Conservation (phyloP, 92 coral and sea anemone species). For the Pocillopora meandrina region DNA sequence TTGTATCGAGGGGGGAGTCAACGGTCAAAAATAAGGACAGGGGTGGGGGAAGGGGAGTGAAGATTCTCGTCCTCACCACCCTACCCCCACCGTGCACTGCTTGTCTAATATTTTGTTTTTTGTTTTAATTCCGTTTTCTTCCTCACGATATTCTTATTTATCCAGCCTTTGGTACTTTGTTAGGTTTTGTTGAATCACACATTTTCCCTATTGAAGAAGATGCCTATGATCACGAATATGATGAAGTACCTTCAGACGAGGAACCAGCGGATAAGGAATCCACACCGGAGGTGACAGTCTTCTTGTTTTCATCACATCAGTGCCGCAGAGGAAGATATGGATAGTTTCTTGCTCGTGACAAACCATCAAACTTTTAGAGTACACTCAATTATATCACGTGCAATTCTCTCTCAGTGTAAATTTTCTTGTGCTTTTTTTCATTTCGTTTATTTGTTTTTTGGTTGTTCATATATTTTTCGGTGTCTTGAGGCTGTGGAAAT, state of each 20-base stretch:
- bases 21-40: no score
- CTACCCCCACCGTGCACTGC: no score
- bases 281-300: constrained; percentile 33
- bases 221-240: constrained; percentile 87
- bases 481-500: no score
- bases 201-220: constrained; percentile 89
- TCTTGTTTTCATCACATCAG: background rate
- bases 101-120: background rate
- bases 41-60: no score
- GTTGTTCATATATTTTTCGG: no score
- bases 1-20: no score
- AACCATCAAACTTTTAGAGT: background rate
- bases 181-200: constrained; percentile 74
- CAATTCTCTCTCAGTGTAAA: no score
- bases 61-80: no score
- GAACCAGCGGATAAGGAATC: constrained; percentile 60
- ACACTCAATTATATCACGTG: no score
- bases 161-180: background rate
- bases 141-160: background rate
- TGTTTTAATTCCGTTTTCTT: background rate
- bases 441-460: no score
- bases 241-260: constrained; percentile 93
- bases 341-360: background rate
- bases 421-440: no score
- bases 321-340: no score